A percentile compares a stretch with the other conserved stretches of the same genome.
These are phyloP conservation scores for Hemichromis elongatus DNA, from an alignment of 2,113 vertebrate genomes.

Conservation along the genomic window DNA sequence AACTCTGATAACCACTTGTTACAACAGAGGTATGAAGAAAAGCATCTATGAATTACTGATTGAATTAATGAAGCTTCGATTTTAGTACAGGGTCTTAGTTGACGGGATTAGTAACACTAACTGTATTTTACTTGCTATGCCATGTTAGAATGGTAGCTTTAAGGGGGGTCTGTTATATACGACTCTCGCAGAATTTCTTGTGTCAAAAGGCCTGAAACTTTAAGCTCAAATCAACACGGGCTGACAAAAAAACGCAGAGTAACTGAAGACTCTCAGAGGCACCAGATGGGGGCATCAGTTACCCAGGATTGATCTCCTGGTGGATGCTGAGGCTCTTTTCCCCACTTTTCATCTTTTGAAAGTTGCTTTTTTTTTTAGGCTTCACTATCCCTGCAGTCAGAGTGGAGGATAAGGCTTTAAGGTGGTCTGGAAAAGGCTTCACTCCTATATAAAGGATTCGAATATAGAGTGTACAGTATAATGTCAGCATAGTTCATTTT, in stretches of 20 bases:
- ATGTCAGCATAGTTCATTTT: background rate
- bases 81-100: background rate
- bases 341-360: background rate
- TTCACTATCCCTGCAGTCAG: background rate
- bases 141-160: background rate
- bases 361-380: background rate
- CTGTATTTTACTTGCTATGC: background rate
- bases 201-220: background rate
- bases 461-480: background rate
- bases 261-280: slow-evolving; percentile 15
- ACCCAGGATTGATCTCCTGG: background rate
- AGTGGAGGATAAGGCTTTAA: background rate
- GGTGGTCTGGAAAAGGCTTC: background rate
- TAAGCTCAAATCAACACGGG: background rate
- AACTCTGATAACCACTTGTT: background rate
- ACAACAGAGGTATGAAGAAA: background rate
- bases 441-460: background rate
- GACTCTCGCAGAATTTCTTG: background rate
- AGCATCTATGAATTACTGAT: background rate
- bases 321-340: background rate
- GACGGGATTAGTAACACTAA: background rate
- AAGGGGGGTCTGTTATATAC: background rate
- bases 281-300: slow-evolving; percentile 70
- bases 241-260: background rate
- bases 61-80: background rate